Base-by-base conservation (phyloP, 2,113 vertebrate genomes). In the Dolichallabes microphthalmus region DNA sequence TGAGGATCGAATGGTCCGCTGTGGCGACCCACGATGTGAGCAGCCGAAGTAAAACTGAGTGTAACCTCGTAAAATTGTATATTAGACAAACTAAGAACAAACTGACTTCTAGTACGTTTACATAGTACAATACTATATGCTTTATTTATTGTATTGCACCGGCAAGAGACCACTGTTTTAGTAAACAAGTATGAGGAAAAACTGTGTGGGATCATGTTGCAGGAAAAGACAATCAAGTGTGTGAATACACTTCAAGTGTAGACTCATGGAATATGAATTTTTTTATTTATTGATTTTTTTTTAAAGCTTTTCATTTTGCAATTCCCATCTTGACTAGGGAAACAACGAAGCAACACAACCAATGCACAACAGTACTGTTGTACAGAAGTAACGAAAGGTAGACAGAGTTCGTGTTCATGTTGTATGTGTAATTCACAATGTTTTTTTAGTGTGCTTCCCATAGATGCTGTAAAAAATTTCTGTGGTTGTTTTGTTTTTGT, bases 401-500 rank as follows among this genome's bases (percentile, higher is more conserved):
- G 7, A 60, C 4, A 55, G 6, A 30, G 50, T 30, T 19, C 55
- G 45, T 53, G 45, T 75, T 53, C 50, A 75, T 75, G 35, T 50
- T 73, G 69, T 4, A 20, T 69, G 11, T 39, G 39, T 50, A 50
- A 73, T 73, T 39, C 39, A 39, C 32, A 68, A 14, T 50, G 60
- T 80, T 22, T 64, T 27, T 64, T 64, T 66, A 17, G 15, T 35
- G 20, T 27, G 57, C 35, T 87, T 87, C 19, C 1, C 32, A 79
- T 22, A 9, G 17, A 25, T 77, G 22, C 57, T 66, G 39, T 66
- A 35, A 73, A 58, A 58, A 84, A 20, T 25, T 81, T 77, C 58
- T 60, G 66, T 76, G 58, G 63, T 58, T 52, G 32, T 81, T 73
- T 79, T 83, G 50, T 19, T 76, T 80, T 85, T 69, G n/a, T 35